Evolutionary conservation across 2,797 vertebrate species (phyloP).

Genomic region (Pseudochaenichthys georgianus): DNA sequence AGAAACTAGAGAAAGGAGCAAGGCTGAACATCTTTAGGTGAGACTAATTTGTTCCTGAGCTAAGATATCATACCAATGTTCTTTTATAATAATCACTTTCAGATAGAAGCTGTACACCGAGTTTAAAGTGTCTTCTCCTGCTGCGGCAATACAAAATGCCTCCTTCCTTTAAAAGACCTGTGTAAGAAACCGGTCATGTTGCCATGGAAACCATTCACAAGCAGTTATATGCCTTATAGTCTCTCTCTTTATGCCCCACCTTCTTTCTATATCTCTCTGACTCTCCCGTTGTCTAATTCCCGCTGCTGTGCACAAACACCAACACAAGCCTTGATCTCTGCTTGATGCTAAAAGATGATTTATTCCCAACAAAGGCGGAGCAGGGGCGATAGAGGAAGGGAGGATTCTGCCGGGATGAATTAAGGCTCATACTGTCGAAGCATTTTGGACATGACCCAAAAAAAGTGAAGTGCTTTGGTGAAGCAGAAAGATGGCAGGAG

Average conservation of each 20-base stretch:
- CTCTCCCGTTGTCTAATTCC: slow-evolving; percentile 17
- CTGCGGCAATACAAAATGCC: slow-evolving; percentile 59
- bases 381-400: not conserved
- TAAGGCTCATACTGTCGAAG: not conserved
- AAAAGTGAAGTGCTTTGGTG: not conserved
- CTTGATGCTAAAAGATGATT: slow-evolving; percentile 42
- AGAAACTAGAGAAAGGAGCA: not conserved
- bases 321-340: slow-evolving; percentile 35
- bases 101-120: not conserved
- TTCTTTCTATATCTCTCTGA: slow-evolving; percentile 29
- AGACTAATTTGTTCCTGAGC: slow-evolving; percentile 17
- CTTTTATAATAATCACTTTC: slow-evolving; percentile 3
- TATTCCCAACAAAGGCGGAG: slow-evolving; percentile 19
- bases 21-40: slow-evolving; percentile 10
- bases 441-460: no score
- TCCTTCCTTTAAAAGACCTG: slow-evolving; percentile 65
- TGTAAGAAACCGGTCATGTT: slow-evolving; percentile 72
- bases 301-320: slow-evolving; percentile 28
- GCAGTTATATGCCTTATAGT: slow-evolving; percentile 38
- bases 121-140: slow-evolving; percentile 49
- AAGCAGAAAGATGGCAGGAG: not conserved
- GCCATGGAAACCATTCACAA: slow-evolving; percentile 78
- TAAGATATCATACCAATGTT: slow-evolving; percentile 20
- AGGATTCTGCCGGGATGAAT: slow-evolving; percentile 13
- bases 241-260: not conserved